Conservation (phyloP, 2,113 vertebrate species). For the Xenotilapia longispinis region DNA sequence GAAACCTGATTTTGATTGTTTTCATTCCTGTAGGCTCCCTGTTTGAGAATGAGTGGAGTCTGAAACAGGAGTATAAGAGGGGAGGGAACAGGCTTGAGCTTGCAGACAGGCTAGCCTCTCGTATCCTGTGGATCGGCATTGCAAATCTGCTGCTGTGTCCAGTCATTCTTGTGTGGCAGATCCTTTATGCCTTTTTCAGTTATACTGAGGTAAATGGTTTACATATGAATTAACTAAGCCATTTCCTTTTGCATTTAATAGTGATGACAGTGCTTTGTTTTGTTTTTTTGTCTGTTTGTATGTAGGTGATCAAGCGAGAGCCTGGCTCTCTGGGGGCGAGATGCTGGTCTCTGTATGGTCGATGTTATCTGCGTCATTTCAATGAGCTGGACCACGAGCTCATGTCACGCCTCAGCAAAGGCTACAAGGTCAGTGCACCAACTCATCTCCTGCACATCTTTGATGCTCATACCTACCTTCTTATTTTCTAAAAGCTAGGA, state of each 20-base stretch:
- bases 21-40: conserved; percentile 75
- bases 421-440: conserved; percentile 77
- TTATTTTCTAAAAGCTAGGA: background rate
- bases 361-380: conserved; percentile 95
- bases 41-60: conserved; percentile 95
- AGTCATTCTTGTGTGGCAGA: conserved; percentile 97
- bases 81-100: conserved; percentile 88
- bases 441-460: background rate
- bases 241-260: background rate
- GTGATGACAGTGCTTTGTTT: background rate
- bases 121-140: conserved; percentile 95
- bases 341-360: conserved; percentile 96
- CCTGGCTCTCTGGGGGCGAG: conserved; percentile 92
- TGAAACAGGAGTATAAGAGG: conserved; percentile 92
- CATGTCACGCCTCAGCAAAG: conserved; percentile 92
- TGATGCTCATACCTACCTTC: background rate
- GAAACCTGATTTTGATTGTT: background rate
- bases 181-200: conserved; percentile 97
- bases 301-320: conserved; percentile 87
- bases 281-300: background rate
- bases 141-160: conserved; percentile 96
- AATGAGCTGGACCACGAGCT: conserved; percentile 96
- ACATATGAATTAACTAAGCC: background rate
- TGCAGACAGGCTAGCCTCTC: conserved; percentile 87
- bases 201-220: conserved; percentile 78